Evolutionary conservation across 1,140 invertebrate genomes (phyloP), one percentile per base, ranked within the genome.

Genomic region (Colletes gigas): DNA sequence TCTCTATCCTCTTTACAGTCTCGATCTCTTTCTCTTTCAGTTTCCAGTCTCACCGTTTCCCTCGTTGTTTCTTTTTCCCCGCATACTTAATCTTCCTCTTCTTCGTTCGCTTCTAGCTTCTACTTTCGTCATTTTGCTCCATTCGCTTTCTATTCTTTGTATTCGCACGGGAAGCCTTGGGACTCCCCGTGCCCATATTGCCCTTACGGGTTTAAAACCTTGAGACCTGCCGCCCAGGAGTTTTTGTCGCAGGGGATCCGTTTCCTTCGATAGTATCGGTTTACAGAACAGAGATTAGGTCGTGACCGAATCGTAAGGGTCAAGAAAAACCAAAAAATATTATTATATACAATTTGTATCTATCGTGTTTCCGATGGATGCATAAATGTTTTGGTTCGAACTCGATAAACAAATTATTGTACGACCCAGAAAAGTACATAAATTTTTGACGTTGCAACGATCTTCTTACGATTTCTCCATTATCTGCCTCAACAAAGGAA

Each of bases 21-120:
- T 57, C 14, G 55, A 19, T 57, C 4, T 81, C 44, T 54, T 44
- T 73, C 57, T 81, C 72, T 67, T 12, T 83, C 74, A 17, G 41
- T 73, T 62, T 59, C 12, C 57, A 0, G n/a, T 59, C 14, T 57
- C 59, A 67, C 52, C 39, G 60, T 62, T 47, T 67, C 50, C 19
- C 62, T 67, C 66, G 60, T 30, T 47, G 10, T n/a, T 59, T 57
- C 52, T 54, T 41, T 67, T 19, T 12, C 10, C 39, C 47, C 15
- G n/a, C 14, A 19, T 50, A 52, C 50, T 21, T 52, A 30, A 4
- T 44, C 66, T 57, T 47, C 39, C 79, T 47, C 65, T 52, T 68
- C 71, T 62, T 59, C 44, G 54, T 74, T 70, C 21, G 30, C 8
- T 30, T 69, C 67, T 50, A 39, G 50, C 50, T 50, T 12, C 44